Evolutionary conservation across 2,113 vertebrate species (phyloP).

Genomic region (Meleagris gallopavo): DNA sequence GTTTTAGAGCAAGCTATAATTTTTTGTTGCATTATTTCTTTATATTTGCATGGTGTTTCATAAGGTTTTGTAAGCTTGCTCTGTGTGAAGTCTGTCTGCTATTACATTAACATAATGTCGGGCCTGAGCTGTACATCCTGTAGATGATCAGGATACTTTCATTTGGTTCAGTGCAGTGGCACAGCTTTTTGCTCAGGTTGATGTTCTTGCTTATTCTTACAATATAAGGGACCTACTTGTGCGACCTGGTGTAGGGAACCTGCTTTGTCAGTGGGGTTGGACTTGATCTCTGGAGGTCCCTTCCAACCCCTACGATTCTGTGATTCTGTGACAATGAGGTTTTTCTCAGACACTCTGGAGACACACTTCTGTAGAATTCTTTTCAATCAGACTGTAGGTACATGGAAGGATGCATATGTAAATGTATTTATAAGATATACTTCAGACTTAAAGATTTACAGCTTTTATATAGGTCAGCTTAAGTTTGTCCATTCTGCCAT

Average conservation of each 20-base stretch:
- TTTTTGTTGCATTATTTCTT: background rate
- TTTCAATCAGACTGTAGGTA: background rate
- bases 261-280: no score
- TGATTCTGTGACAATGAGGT: background rate
- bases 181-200: background rate
- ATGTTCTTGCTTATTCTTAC: background rate
- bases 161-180: background rate
- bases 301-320: no score
- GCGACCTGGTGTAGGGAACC: no score
- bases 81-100: background rate
- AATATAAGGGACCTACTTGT: background rate
- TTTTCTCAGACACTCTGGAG: background rate
- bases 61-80: accelerated
- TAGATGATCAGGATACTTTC: background rate
- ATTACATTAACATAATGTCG: background rate
- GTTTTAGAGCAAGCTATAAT: background rate
- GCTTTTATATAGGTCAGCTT: background rate
- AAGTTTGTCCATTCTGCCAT: background rate
- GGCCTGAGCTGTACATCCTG: background rate
- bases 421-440: background rate
- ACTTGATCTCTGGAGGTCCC: no score
- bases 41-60: accelerated
- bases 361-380: background rate
- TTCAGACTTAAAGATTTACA: background rate
- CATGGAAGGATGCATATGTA: background rate